phyloP scores from a whole-genome alignment of 1,140 invertebrate genomes.

The Carposina sasakii region DNA sequence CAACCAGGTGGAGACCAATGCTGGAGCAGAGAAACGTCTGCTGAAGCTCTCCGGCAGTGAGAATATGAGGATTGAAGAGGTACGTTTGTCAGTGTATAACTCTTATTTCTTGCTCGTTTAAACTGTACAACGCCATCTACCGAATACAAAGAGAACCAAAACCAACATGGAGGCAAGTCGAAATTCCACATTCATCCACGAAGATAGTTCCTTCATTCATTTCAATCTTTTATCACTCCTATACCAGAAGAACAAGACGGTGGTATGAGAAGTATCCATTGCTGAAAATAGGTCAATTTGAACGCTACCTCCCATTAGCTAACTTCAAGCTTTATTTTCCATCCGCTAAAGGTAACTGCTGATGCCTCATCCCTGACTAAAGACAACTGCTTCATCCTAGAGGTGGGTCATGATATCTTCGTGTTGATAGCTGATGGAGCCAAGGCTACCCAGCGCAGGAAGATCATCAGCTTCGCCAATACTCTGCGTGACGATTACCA shows the following conservation, averaged over 20 bases:
- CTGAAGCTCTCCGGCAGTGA: slow-evolving; percentile 92
- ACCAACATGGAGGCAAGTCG: too few relatives aligned
- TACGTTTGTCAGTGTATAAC: slow-evolving; percentile 34
- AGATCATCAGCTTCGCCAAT: slow-evolving; percentile 87
- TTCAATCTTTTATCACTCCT: too few relatives aligned
- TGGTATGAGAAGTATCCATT: too few relatives aligned
- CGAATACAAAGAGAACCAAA: too few relatives aligned
- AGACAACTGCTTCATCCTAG: slow-evolving; percentile 93
- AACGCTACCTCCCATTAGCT: too few relatives aligned
- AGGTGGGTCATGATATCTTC: slow-evolving; percentile 86
- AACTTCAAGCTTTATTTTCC: too few relatives aligned
- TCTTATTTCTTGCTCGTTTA: too few relatives aligned
- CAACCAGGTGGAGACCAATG: slow-evolving; percentile 85
- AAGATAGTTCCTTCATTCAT: too few relatives aligned
- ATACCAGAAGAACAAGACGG: too few relatives aligned
- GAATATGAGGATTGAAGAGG: slow-evolving; percentile 88
- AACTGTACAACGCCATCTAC: too few relatives aligned
- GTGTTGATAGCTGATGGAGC: slow-evolving; percentile 84
- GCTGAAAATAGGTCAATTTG: too few relatives aligned
- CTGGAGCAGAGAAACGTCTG: slow-evolving; percentile 81
- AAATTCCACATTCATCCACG: too few relatives aligned
- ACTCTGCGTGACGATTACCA: slow-evolving; percentile 88
- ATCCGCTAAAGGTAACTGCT: slow-evolving; percentile 56
- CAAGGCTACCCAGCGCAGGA: slow-evolving; percentile 81
- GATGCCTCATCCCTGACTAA: slow-evolving; percentile 80